These are phyloP conservation scores for Phasianus colchicus DNA, from an alignment of 2,113 vertebrate species.

Conservation along the genomic window DNA sequence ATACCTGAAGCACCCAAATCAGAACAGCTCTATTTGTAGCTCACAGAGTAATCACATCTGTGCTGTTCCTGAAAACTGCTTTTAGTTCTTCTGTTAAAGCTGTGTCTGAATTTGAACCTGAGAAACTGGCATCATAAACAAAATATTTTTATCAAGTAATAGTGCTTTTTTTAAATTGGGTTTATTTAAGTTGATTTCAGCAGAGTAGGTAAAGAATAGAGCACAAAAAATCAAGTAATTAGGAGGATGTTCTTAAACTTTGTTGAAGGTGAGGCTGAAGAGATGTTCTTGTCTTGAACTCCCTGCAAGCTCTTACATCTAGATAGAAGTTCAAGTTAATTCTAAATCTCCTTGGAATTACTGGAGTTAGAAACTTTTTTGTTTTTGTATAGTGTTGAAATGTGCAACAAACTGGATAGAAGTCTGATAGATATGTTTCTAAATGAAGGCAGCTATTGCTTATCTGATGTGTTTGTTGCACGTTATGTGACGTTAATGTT, in stretches of 20 bases:
- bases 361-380: background rate
- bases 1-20: background rate
- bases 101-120: background rate
- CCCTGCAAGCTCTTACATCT: background rate
- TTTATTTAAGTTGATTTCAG: background rate
- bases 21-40: background rate
- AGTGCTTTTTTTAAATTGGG: background rate
- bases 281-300: background rate
- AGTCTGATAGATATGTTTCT: background rate
- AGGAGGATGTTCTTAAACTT: background rate
- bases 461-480: background rate
- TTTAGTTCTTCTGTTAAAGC: background rate
- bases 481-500: background rate
- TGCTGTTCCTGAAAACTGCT: background rate
- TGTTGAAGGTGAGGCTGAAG: background rate
- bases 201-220: background rate
- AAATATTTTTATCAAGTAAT: background rate
- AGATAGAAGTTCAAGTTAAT: background rate
- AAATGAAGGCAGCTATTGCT: background rate
- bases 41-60: background rate
- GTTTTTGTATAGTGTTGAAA: background rate
- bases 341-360: background rate
- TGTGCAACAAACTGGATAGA: accelerated
- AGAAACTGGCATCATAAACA: background rate
- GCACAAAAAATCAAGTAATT: background rate